These are phyloP conservation scores for Pararge aegeria DNA, from an alignment of 1,140 invertebrate genomes.

Conservation along the genomic window DNA sequence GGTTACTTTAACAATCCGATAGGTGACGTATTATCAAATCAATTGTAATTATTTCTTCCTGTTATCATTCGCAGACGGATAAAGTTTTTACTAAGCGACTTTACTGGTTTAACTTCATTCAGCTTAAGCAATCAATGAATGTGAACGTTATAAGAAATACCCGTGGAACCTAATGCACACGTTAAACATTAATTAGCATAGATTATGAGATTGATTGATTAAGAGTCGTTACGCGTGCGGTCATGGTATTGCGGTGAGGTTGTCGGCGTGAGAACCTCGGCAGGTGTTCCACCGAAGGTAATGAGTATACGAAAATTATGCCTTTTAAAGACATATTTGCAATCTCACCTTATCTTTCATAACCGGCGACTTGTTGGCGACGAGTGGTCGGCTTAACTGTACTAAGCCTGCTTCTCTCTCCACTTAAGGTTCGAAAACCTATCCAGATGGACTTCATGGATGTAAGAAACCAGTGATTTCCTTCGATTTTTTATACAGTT, in stretches of 20 bases:
- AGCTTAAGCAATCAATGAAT: conserved; percentile 22
- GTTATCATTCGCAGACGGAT: too few relatives aligned
- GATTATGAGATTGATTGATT: conserved; percentile 30
- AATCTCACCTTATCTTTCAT: conserved; percentile 5
- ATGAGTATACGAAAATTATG: conserved; percentile 15
- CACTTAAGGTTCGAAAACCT: too few relatives aligned
- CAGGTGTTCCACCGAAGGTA: conserved; percentile 36
- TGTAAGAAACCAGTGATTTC: too few relatives aligned
- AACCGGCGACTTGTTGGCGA: not conserved
- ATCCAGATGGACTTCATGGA: too few relatives aligned
- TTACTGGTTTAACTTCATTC: conserved; percentile 17
- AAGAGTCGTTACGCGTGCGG: conserved; percentile 24
- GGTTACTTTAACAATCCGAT: too few relatives aligned
- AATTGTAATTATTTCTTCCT: too few relatives aligned
- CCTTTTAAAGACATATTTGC: conserved; percentile 22
- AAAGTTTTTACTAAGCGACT: too few relatives aligned
- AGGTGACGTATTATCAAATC: too few relatives aligned
- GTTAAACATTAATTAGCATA: conserved; percentile 25
- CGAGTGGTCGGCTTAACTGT: not conserved
- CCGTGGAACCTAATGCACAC: conserved; percentile 14
- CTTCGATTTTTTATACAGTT: too few relatives aligned
- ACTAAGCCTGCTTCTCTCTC: too few relatives aligned
- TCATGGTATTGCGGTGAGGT: conserved; percentile 13
- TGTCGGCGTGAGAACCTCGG: conserved; percentile 44
- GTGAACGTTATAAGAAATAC: not conserved